phyloP scores from a whole-genome alignment of 2,888 invertebrate species.

The Operophtera brumata region DNA sequence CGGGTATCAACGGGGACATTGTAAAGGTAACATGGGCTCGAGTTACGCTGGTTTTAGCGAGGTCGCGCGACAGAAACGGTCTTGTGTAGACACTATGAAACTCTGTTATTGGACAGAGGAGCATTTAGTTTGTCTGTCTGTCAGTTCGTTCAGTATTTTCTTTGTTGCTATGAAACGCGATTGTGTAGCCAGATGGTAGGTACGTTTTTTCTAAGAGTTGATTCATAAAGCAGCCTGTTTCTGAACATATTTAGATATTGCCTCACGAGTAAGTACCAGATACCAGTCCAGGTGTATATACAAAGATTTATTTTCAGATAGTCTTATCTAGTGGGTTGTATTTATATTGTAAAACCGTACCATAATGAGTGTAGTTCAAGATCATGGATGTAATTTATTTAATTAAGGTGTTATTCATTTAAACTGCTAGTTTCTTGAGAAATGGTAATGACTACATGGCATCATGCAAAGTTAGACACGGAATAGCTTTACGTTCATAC shows the following conservation, averaged over 20 bases:
- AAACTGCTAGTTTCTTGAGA: background rate
- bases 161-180: conserved; percentile 74
- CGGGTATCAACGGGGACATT: conserved; percentile 39
- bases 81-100: conserved; percentile 73
- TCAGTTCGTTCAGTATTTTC: conserved; percentile 64
- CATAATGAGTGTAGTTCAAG: background rate
- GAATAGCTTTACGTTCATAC: background rate
- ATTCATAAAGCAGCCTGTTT: conserved; percentile 16
- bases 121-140: conserved; percentile 65
- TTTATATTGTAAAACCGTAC: background rate
- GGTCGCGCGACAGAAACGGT: conserved; percentile 72
- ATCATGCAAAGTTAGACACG: background rate
- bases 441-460: conserved; percentile 4
- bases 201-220: conserved; percentile 23
- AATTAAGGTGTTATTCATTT: background rate
- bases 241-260: conserved; percentile 17
- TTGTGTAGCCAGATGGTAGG: conserved; percentile 64
- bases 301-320: conserved; percentile 12
- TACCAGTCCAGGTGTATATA: conserved; percentile 9
- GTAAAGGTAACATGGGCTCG: conserved; percentile 41
- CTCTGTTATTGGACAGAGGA: conserved; percentile 74
- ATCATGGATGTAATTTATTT: conserved; percentile 3
- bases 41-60: conserved; percentile 56
- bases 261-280: conserved; percentile 11
- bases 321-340: background rate